phyloP scores from a whole-genome alignment of 2,888 invertebrate species.

The Drosophila acutilabella region DNA sequence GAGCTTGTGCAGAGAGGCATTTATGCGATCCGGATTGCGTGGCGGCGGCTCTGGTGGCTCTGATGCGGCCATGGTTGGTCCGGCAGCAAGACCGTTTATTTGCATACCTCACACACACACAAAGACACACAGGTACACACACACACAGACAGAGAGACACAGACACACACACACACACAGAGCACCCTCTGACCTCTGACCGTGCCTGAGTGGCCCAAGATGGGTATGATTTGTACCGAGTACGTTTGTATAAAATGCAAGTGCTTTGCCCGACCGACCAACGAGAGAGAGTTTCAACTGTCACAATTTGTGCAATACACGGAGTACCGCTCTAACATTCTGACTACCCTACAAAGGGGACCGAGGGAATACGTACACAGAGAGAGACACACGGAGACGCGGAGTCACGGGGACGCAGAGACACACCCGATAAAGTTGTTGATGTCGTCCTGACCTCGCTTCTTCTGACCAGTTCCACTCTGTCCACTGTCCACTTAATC shows the following conservation, averaged over 20 bases:
- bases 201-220: constrained; percentile 32
- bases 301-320: constrained; percentile 55
- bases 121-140: not conserved
- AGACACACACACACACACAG: constrained; percentile 18
- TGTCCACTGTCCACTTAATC: constrained; percentile 27
- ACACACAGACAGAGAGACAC: constrained; percentile 2
- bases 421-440: constrained; percentile 36
- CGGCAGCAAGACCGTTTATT: constrained; percentile 84
- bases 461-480: constrained; percentile 13
- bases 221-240: constrained; percentile 5
- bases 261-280: constrained; percentile 41
- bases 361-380: constrained; percentile 59
- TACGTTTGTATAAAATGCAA: constrained; percentile 8
- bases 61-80: constrained; percentile 85
- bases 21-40: constrained; percentile 85
- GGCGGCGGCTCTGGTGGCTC: constrained; percentile 85
- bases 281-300: constrained; percentile 49
- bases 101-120: constrained; percentile 80
- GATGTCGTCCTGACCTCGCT: not conserved
- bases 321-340: constrained; percentile 59
- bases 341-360: constrained; percentile 52
- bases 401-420: not conserved
- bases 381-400: constrained; percentile 30
- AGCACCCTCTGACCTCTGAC: constrained; percentile 10
- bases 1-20: constrained; percentile 85